phyloP scores from a whole-genome alignment of 2,113 vertebrate species.

The Lutjanus erythropterus region DNA sequence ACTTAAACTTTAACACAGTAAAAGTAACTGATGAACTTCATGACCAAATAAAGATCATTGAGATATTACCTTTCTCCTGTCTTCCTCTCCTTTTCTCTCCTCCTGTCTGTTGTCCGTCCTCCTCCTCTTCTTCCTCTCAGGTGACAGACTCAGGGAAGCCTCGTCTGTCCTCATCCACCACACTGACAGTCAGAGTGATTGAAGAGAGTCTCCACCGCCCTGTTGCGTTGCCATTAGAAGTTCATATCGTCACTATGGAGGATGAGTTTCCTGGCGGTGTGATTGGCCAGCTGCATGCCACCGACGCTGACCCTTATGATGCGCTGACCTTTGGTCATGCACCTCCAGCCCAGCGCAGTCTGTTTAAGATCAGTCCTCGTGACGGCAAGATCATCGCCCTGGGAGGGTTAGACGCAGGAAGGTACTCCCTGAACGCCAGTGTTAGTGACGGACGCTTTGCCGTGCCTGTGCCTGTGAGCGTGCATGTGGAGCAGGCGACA shows the following conservation, averaged over 20 bases:
- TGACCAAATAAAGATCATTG: not conserved
- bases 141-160: constrained; percentile 94
- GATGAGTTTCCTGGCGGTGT: constrained; percentile 98
- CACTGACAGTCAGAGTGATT: constrained; percentile 91
- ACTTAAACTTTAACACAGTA: not conserved
- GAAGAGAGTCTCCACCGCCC: constrained; percentile 97
- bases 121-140: constrained; percentile 71
- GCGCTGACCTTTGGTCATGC: constrained; percentile 91
- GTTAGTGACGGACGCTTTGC: constrained; percentile 96
- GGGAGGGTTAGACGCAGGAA: constrained; percentile 92
- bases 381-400: constrained; percentile 97
- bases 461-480: constrained; percentile 90
- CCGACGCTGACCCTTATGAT: constrained; percentile 96
- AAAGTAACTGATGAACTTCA: not conserved
- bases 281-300: constrained; percentile 97
- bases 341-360: constrained; percentile 91
- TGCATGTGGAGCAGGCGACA: constrained; percentile 92
- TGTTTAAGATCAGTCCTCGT: constrained; percentile 94
- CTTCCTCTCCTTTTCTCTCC: no score
- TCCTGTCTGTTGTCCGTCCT: not conserved
- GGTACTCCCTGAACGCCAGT: constrained; percentile 92
- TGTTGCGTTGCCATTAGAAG: constrained; percentile 91
- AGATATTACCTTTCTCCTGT: not conserved
- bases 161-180: constrained; percentile 88
- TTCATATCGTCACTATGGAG: constrained; percentile 97